Percentiles rank a stretch among this genome's conserved stretches.
phyloP scores from a whole-genome alignment of 2,888 invertebrate genomes.

The Rhabditophanes sp. region DNA sequence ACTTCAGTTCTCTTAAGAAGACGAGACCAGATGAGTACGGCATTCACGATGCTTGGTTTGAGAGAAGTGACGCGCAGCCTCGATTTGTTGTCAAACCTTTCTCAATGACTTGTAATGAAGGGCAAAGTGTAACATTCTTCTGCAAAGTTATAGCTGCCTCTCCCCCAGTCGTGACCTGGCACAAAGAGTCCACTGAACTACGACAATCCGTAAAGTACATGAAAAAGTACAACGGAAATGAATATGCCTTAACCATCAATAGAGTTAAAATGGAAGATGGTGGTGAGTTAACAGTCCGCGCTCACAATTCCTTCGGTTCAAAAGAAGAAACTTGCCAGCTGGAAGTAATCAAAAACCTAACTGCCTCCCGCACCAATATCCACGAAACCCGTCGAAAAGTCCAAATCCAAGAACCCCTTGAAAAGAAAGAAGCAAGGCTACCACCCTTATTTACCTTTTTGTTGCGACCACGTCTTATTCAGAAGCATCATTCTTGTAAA shows the following conservation, averaged over 20 bases:
- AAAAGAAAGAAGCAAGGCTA: constrained; percentile 79
- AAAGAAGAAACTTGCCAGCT: constrained; percentile 84
- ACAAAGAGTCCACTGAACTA: constrained; percentile 74
- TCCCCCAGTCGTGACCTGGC: constrained; percentile 86
- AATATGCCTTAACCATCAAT: constrained; percentile 92
- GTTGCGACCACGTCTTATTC: constrained; percentile 92
- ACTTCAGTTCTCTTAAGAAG: constrained; percentile 88
- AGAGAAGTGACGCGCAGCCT: constrained; percentile 70
- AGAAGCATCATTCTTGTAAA: constrained; percentile 78
- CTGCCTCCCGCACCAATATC: no score
- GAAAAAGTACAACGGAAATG: constrained; percentile 88
- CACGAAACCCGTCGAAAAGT: no score
- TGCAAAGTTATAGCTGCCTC: constrained; percentile 84
- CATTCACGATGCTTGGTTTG: constrained; percentile 68
- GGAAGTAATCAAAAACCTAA: no score
- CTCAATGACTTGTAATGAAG: constrained; percentile 86
- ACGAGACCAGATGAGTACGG: constrained; percentile 84
- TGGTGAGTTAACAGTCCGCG: constrained; percentile 88
- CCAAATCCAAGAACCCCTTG: constrained; percentile 52
- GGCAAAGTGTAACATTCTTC: constrained; percentile 88
- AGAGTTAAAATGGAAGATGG: constrained; percentile 82
- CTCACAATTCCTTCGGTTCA: constrained; percentile 87
- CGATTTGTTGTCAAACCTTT: constrained; percentile 91
- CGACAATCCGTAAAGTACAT: constrained; percentile 95
- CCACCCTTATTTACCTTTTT: constrained; percentile 95